Conservation (phyloP, 2,888 invertebrate genomes). For the Melieria omissa region DNA sequence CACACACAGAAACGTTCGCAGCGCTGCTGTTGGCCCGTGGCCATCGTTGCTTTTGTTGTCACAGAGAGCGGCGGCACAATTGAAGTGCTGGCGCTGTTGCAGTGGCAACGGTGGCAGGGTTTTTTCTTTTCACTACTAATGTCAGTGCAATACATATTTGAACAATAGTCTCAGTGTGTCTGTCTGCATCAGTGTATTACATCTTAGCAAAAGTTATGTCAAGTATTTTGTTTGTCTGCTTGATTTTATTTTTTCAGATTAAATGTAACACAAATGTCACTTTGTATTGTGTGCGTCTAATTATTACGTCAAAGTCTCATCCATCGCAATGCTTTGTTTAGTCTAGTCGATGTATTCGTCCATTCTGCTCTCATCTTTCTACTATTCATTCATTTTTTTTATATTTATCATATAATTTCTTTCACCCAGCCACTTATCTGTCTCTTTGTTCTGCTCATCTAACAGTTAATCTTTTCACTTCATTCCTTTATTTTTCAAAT, state of each 20-base stretch:
- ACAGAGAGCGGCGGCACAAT: constrained; percentile 7
- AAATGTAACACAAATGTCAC: no score
- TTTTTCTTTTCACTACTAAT: no score
- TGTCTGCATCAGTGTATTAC: no score
- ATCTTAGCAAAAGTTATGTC: no score
- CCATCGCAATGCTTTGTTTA: no score
- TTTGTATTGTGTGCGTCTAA: no score
- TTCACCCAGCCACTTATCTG: not conserved
- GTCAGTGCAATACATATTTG: no score
- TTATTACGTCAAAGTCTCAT: no score
- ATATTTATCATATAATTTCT: not conserved
- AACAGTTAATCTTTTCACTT: not conserved
- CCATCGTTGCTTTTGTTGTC: not conserved
- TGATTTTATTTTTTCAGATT: no score
- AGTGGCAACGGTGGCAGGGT: not conserved
- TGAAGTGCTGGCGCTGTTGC: constrained; percentile 7
- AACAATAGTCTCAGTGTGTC: no score
- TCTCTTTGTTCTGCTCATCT: not conserved
- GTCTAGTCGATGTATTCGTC: no score
- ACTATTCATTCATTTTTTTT: not conserved
- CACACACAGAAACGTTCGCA: constrained; percentile 6
- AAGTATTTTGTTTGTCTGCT: no score
- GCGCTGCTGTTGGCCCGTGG: constrained; percentile 9
- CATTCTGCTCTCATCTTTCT: not conserved
- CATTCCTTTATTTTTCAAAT: not conserved